These are phyloP conservation scores for Sarcophaga caerulescens DNA, from an alignment of 2,888 invertebrate genomes.

Conservation along the genomic window DNA sequence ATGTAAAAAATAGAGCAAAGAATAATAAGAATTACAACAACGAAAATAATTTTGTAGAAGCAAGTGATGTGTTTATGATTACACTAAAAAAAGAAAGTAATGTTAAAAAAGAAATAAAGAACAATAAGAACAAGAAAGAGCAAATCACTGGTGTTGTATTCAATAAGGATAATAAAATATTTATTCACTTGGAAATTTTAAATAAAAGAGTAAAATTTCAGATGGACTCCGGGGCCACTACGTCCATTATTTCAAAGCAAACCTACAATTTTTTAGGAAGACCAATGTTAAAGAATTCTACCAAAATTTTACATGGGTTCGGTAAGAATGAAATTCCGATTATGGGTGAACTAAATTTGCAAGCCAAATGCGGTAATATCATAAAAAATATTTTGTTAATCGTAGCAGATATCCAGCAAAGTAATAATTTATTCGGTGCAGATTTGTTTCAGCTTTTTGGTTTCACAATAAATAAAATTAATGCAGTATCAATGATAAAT, in stretches of 20 bases:
- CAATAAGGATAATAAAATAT: not conserved
- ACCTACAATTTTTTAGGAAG: slow-evolving; percentile 26
- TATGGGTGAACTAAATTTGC: slow-evolving; percentile 23
- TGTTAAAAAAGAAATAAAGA: no score
- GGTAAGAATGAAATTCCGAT: slow-evolving; percentile 22
- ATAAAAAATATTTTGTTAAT: slow-evolving; percentile 2
- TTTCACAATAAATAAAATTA: slow-evolving; percentile 8
- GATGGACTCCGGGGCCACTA: slow-evolving; percentile 60
- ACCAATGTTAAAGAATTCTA: slow-evolving; percentile 9
- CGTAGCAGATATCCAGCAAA: slow-evolving; percentile 21
- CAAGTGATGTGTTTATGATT: not conserved
- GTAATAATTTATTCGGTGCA: slow-evolving; percentile 61
- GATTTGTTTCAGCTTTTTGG: slow-evolving; percentile 54
- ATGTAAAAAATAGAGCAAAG: not conserved
- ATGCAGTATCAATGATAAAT: not conserved
- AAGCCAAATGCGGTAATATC: slow-evolving; percentile 29
- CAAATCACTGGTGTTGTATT: not conserved
- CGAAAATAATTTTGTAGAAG: not conserved
- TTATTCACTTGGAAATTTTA: not conserved
- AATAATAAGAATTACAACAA: not conserved
- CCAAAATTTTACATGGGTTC: slow-evolving; percentile 15
- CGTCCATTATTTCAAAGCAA: slow-evolving; percentile 37
- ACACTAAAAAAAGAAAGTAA: no score
- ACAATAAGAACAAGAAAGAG: no score
- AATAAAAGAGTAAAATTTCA: slow-evolving; percentile 37